Base-by-base conservation (phyloP, 2,888 invertebrate species). In the Biston betularia region DNA sequence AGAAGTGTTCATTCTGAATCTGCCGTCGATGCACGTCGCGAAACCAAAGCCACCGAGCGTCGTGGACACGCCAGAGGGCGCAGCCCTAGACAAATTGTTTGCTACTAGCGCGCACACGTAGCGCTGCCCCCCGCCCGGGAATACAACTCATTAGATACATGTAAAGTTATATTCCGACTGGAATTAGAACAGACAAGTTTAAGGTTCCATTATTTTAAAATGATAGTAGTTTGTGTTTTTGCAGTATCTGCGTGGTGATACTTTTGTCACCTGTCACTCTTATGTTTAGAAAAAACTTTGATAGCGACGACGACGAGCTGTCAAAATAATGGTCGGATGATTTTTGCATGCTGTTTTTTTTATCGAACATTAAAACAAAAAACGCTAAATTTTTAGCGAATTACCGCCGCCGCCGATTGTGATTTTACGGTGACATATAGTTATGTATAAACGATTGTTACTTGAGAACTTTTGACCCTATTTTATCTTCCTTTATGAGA, bases 1-100 rank as follows among this genome's bases (percentile, higher is more conserved):
- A 80, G 97, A 98, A 87, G 96, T 97, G 11, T 96, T 96, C 89
- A 98, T 98, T 75, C 95, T 96, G 71, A 96, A 98, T 89, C 91
- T 98, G 83, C 98, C 98, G 0, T 95, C 95, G 12, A 95, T 97
- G 89, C 83, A 82, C 65, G 76, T 75, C 42, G 75, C 83, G 34
- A 88, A 86, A 65, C 89, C 89, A 45, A 87, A 86, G 78, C 87
- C 90, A 6, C 86, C 87, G 64, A 81, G 84, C 75, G 85, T 86
- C 14, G 68, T 90, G 49, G 93, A 93, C 71, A 55, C 81, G 7
- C 77, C 89, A 5, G 89, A 87, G 14, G 88, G 87, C 76, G 87
- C 88, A 15, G 86, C 83, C 1, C 76, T 93, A 34, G 88, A 90
- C 6, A 78, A 79, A 12, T 78, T 94, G 60, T 94, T 93, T 83